Evolutionary conservation across 2,113 vertebrate species (phyloP), one percentile per base, ranked within the genome.

Genomic region (Cricetomys ansorgei): DNA sequence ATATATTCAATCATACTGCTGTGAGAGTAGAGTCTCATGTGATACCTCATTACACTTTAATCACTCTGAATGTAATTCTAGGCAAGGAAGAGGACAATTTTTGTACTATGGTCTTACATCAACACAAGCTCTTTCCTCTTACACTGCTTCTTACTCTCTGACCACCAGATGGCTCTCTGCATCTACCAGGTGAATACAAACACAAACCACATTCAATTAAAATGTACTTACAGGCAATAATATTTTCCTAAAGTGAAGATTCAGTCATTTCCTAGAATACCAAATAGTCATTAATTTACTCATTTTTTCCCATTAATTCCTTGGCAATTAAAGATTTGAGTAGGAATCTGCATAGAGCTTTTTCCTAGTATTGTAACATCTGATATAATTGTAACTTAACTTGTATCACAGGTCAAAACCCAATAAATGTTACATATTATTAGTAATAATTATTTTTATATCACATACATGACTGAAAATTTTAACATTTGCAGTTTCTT

Each of bases 161-260:
- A 92, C 97, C 97, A 97, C 92, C 81, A 97, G 97, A 88, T 94
- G 97, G 96, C 97, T 57, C 97, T 96, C 80, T 81, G 96, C 83
- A n/a, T 3, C 88, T 91, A 85, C 7, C 48, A 4, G 40, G 72
- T 37, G n/a, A 65, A 43, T 55, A 45, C 53, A 53, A 23, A 9
- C 45, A 65, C 65, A 95, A 70, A 40, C 34, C n/a, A 31, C 6
- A 0, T 12, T 84, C 21, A 57, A 59, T 62, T 83, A 31, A 23
- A 40, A 1, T 29, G 5, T 25, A 6, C 70, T 88, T 93, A 48
- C 48, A 77, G 17, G 31, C 11, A 10, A 73, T 77, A 29, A 67
- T 17, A 15, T 80, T 72, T 43, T 89, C 72, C 34, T 90, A 55
- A 8, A 73, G 5, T 29, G 13, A 72, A 83, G 80, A 57, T 77